Base-by-base conservation (phyloP, 2,888 invertebrate species). In the Lasioglossum oenotherae region DNA sequence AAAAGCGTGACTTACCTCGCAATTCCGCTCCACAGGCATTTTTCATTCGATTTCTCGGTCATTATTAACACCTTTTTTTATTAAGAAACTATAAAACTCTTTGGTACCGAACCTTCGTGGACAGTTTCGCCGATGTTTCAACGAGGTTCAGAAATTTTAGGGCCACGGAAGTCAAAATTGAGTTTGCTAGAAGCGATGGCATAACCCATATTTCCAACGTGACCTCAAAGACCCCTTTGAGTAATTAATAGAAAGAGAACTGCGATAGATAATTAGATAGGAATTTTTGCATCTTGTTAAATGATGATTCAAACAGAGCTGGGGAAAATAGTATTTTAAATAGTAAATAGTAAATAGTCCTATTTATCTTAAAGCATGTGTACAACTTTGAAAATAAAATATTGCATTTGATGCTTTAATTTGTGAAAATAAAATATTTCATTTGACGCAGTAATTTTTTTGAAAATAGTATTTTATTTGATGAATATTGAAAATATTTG, bases 1-100 rank as follows among this genome's bases (percentile, higher is more conserved):
- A 78, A 75, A 82, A 84, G 71, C 82, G 74, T 75, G 75, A 85
- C 38, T 35, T 14, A 67, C 69, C 53, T 27, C 23, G 38, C 38
- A 69, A 60, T 81, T 71, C 71, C n/a, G 31, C 49, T 49, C 5
- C 49, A 19, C 49, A 49, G 49, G 10, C 2, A 53, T 8, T 53
- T 53, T 53, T 53, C 0, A 23, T 53, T 53, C 53, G 53, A 53
- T 23, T 53, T 53, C 6, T 53, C 49, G 49, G 23, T 6, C 49
- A 49, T 23, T 8, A 3, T 23, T 46, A 14, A 60, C 27, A 27
- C 1, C 1, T 57, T 60, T 60, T 27, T n/a, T 57, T n/a, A 49
- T 27, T 4, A 8, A 10, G 12, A 27, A 12, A 57, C n/a, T n/a
- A 57, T n/a, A n/a, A 57, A n/a, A 57, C 10, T 12, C 12, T n/a